Percentiles rank a stretch among this genome's conserved stretches.
Conservation (phyloP, 2,113 vertebrate genomes). For the Steatornis caripensis region DNA sequence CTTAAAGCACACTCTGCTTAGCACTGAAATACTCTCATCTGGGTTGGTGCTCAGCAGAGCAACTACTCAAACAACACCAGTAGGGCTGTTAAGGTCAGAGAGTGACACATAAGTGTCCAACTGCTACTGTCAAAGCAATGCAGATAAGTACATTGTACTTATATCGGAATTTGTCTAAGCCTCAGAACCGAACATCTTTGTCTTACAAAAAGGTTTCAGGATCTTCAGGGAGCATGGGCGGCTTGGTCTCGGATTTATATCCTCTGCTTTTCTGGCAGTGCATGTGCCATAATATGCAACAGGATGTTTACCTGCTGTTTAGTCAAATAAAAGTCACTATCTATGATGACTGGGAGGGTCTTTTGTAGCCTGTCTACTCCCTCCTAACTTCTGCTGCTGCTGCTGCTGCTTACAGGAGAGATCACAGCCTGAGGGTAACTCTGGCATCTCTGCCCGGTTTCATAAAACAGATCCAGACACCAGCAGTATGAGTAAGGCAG, state of each 20-base stretch:
- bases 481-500: slow-evolving; percentile 34
- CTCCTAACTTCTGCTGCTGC: not conserved
- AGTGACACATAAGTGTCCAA: not conserved
- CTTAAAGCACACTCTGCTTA: not conserved
- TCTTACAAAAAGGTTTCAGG: not conserved
- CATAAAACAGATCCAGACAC: not conserved
- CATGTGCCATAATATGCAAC: not conserved
- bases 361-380: not conserved
- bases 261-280: not conserved
- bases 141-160: not conserved
- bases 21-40: not conserved
- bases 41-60: not conserved
- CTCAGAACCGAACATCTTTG: not conserved
- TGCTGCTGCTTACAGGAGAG: not conserved
- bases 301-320: not conserved
- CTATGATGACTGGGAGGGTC: not conserved
- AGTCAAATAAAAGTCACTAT: not conserved
- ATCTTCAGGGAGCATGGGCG: not conserved
- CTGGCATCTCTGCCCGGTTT: slow-evolving; percentile 4
- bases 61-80: not conserved
- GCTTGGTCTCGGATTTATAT: not conserved
- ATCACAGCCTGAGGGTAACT: not conserved
- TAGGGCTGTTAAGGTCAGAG: not conserved
- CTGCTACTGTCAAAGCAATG: not conserved
- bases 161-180: not conserved